A percentile compares a stretch with the other conserved stretches of the same genome.
Conservation (phyloP, 2,888 invertebrate genomes). For the Lordiphosa andalusiaca region DNA sequence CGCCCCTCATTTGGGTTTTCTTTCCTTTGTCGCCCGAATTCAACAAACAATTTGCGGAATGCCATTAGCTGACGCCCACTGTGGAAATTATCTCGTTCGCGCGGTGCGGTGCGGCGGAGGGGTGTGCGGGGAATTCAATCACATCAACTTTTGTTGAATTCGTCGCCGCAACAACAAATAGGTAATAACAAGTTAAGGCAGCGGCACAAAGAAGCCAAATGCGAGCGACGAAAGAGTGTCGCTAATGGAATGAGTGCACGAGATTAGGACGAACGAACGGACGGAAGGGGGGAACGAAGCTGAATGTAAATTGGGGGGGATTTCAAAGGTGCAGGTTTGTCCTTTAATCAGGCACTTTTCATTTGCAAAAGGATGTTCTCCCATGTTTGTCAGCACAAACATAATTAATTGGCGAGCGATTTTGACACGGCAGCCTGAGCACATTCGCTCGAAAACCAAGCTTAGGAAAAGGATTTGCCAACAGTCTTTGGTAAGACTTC, state of each 20-base stretch:
- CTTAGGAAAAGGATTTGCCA: background rate
- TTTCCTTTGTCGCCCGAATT: slow-evolving; percentile 36
- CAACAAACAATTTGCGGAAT: slow-evolving; percentile 73
- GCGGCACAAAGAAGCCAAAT: slow-evolving; percentile 32
- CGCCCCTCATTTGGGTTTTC: slow-evolving; percentile 29
- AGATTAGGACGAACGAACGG: background rate
- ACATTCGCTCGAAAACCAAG: slow-evolving; percentile 10
- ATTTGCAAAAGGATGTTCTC: no score
- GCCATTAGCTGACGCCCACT: slow-evolving; percentile 73
- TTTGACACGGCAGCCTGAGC: slow-evolving; percentile 1
- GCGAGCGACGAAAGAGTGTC: slow-evolving; percentile 31
- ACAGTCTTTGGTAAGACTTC: no score
- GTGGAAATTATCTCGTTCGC: slow-evolving; percentile 59
- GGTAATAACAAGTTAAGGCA: slow-evolving; percentile 42
- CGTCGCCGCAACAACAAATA: slow-evolving; percentile 32
- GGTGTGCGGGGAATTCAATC: slow-evolving; percentile 59
- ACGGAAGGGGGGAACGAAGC: no score
- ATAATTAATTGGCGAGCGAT: slow-evolving; percentile 19
- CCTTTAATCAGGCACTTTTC: no score
- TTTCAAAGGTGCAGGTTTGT: no score
- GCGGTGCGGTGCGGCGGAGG: slow-evolving; percentile 12
- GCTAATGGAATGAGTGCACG: slow-evolving; percentile 29
- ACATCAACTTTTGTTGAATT: slow-evolving; percentile 64
- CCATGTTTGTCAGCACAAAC: no score
- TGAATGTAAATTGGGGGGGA: background rate